Evolutionary conservation across 1,140 invertebrate species (phyloP).

Genomic region (Acromyrmex echinatior): DNA sequence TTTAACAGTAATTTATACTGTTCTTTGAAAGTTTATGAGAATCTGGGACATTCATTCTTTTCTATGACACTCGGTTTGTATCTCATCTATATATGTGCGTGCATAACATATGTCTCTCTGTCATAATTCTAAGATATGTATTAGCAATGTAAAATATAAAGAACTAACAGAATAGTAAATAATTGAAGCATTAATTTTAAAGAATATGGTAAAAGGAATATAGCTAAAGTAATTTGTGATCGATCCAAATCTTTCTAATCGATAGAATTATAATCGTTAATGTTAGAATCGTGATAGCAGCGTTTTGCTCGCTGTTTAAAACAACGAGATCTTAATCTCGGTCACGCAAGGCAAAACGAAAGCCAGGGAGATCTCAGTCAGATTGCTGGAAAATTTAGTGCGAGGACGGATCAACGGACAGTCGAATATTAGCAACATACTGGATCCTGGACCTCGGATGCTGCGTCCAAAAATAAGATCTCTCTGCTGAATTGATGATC

Average conservation of each 20-base stretch:
- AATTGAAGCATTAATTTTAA: neutral
- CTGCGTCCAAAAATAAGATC: constrained; percentile 81
- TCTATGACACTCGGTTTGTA: neutral
- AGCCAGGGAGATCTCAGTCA: neutral
- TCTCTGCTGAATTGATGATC: constrained; percentile 80
- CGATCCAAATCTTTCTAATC: neutral
- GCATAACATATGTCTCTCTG: neutral
- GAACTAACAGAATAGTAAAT: neutral
- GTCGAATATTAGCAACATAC: constrained; percentile 50
- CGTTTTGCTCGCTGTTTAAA: neutral
- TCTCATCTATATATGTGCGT: neutral
- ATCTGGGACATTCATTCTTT: neutral
- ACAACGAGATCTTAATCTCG: neutral
- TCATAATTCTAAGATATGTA: neutral
- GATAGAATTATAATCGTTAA: neutral
- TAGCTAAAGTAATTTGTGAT: neutral
- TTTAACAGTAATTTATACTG: constrained; percentile 18
- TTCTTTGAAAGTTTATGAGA: neutral
- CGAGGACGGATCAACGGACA: neutral
- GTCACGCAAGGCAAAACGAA: neutral
- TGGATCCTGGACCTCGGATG: constrained; percentile 80
- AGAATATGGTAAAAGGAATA: neutral
- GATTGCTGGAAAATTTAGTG: constrained; percentile 28
- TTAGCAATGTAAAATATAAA: neutral
- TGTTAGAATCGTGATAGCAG: neutral